Evolutionary conservation across 1,140 invertebrate genomes (phyloP).

Genomic region (Panagrolaimus sp.): DNA sequence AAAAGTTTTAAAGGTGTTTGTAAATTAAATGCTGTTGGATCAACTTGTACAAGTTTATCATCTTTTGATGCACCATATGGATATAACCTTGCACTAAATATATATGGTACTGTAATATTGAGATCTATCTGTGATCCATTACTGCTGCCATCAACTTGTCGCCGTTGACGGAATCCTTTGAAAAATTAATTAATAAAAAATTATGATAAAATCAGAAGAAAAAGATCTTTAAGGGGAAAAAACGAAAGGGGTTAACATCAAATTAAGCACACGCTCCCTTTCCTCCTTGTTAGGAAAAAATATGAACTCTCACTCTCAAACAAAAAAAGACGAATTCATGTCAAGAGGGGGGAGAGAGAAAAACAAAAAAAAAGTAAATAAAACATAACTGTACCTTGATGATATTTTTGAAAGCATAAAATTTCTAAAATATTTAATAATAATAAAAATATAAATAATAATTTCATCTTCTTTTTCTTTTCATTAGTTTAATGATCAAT

Average conservation of each 20-base stretch:
- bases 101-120: constrained; percentile 52
- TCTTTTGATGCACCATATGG: constrained; percentile 44
- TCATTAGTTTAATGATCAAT: too few relatives aligned
- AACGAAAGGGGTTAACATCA: constrained; percentile 4
- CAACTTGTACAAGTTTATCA: constrained; percentile 21
- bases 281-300: not conserved
- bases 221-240: too few relatives aligned
- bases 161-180: not conserved
- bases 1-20: constrained; percentile 43
- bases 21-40: constrained; percentile 32
- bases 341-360: constrained; percentile 2
- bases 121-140: constrained; percentile 43
- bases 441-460: too few relatives aligned
- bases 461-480: too few relatives aligned
- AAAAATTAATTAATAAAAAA: not conserved
- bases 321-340: constrained; percentile 12
- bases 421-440: too few relatives aligned
- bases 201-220: not conserved
- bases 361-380: too few relatives aligned
- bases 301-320: not conserved
- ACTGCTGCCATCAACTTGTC: not conserved
- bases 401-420: too few relatives aligned
- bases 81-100: constrained; percentile 51
- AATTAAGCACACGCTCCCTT: constrained; percentile 9
- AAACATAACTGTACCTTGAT: too few relatives aligned